A percentile compares a stretch with the other conserved stretches of the same genome.
Conservation (phyloP, 2,888 invertebrate species). For the Lasius fuliginosus region DNA sequence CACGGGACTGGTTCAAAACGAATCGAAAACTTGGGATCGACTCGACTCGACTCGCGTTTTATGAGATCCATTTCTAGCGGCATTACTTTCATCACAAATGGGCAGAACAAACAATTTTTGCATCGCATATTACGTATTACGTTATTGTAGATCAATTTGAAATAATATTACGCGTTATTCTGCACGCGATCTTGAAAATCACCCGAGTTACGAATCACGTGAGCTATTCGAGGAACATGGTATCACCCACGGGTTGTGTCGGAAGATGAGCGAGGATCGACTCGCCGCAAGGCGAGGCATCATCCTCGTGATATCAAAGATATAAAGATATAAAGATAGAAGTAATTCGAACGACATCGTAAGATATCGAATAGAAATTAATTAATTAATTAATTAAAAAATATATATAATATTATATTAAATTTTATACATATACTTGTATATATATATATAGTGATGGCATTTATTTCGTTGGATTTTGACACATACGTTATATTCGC, state of each 20-base stretch:
- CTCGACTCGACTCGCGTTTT: background rate
- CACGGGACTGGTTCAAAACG: background rate
- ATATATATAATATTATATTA: no score
- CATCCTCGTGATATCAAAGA: background rate
- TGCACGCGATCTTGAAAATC: slow-evolving; percentile 11
- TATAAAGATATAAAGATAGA: background rate
- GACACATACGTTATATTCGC: background rate
- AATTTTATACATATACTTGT: background rate
- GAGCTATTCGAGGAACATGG: slow-evolving; percentile 32
- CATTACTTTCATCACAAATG: background rate
- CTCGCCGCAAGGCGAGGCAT: slow-evolving; percentile 14
- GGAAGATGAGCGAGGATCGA: slow-evolving; percentile 28
- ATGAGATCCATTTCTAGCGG: background rate
- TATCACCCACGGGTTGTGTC: slow-evolving; percentile 39
- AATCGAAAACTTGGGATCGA: background rate
- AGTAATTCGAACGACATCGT: background rate
- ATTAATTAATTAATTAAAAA: background rate
- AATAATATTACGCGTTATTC: slow-evolving; percentile 3
- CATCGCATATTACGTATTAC: background rate
- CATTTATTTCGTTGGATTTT: background rate
- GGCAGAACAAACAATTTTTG: background rate
- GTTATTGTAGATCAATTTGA: background rate
- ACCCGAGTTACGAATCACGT: background rate
- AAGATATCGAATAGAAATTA: background rate
- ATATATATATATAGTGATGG: background rate